Evolutionary conservation across 2,797 vertebrate genomes (phyloP), one percentile per base, ranked within the genome.

Genomic region (Chaetodon trifasciatus): DNA sequence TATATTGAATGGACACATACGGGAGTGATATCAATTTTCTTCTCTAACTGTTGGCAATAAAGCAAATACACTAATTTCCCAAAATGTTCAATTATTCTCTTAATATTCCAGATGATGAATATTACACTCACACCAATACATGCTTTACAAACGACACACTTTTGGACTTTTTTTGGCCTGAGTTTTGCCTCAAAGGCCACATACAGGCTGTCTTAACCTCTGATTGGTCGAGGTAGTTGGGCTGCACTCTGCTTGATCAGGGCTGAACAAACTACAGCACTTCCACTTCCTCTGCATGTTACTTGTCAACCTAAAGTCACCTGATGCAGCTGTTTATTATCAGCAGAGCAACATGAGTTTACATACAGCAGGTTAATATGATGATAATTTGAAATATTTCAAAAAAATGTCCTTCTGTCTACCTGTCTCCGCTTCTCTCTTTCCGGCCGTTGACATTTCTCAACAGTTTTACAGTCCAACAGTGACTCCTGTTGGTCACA

Each of bases 401-500:
- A 19, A 15, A 32, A n/a, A 66, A 49, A n/a, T 58, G 42, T 57
- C 40, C 67, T 8, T 65, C 35, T 1, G 1, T 13, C 47, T 50
- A 16, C 8, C 58, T 4, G 2, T 44, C 42, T 13, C 42, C 13
- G 42, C 8, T 9, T 44, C 62, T 44, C 24, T 2, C 32, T 70
- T 58, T 15, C 19, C n/a, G 17, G 7, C 42, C 19, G 1, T 3
- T 57, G 12, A 63, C 23, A 8, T 57, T 1, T 23, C 49, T 57
- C 13, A 3, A 8, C 60, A 10, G 44, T 81, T 88, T 71, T 58
- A 68, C 55, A 68, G 85, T 76, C 10, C 90, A 88, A 88, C 79
- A 86, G 86, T 90, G 95, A 86, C 93, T 88, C 91, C 94, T 92
- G 69, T 85, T 79, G 94, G 91, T 61, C 66, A 52, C 5, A 0